Conservation (phyloP, 2,113 vertebrate species). For the Thunnus thynnus region DNA sequence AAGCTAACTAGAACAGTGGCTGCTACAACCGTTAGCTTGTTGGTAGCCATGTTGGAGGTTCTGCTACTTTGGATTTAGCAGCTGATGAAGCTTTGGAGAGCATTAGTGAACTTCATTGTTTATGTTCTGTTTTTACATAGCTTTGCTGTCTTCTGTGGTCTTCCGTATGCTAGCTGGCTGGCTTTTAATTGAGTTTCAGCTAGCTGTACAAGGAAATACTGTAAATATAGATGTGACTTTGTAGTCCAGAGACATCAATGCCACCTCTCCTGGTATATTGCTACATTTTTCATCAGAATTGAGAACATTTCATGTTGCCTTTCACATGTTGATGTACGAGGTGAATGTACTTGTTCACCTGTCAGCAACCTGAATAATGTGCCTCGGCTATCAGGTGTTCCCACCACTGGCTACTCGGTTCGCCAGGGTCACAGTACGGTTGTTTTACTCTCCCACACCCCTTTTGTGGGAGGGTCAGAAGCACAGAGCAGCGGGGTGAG, state of each 20-base stretch:
- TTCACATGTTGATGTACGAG: not conserved
- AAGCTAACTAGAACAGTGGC: too few relatives aligned
- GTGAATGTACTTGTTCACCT: slow-evolving; percentile 17
- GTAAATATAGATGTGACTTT: not conserved
- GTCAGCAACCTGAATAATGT: slow-evolving; percentile 8
- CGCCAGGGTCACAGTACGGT: slow-evolving; percentile 41
- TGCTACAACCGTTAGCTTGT: too few relatives aligned
- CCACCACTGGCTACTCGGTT: not conserved
- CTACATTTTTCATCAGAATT: not conserved
- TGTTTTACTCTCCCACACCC: slow-evolving; percentile 24
- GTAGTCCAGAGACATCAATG: not conserved
- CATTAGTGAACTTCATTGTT: too few relatives aligned
- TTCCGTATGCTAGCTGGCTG: too few relatives aligned
- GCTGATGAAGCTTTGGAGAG: too few relatives aligned
- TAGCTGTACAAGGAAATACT: not conserved
- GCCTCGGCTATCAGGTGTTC: not conserved
- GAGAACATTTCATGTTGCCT: slow-evolving; percentile 1
- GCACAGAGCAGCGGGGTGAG: slow-evolving; percentile 13
- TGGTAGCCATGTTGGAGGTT: too few relatives aligned
- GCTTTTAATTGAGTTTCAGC: too few relatives aligned
- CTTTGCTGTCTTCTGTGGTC: too few relatives aligned
- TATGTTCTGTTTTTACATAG: too few relatives aligned
- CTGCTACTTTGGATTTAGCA: too few relatives aligned
- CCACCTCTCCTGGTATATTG: not conserved
- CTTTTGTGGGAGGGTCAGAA: slow-evolving; percentile 39